phyloP scores from a whole-genome alignment of 2,888 invertebrate genomes.

The Elysia crispata region DNA sequence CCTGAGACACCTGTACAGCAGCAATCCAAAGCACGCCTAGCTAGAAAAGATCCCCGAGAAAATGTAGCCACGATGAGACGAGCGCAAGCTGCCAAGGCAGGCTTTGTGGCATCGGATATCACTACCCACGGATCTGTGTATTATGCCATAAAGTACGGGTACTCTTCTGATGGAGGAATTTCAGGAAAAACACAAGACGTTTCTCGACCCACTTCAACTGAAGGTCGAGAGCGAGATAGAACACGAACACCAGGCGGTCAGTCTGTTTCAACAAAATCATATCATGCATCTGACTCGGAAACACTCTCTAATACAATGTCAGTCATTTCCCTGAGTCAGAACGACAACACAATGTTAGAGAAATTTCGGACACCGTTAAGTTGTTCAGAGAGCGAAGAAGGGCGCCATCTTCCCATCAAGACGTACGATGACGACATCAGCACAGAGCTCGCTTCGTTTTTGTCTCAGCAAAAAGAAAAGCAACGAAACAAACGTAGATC shows the following conservation, averaged over 20 bases:
- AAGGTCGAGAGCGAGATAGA: background rate
- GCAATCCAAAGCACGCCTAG: background rate
- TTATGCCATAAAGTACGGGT: constrained; percentile 45
- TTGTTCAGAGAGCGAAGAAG: background rate
- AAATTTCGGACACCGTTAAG: too few relatives aligned
- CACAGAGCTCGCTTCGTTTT: background rate
- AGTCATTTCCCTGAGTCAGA: background rate
- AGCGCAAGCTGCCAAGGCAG: background rate
- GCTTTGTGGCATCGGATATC: background rate
- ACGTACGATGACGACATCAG: background rate
- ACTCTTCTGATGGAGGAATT: background rate
- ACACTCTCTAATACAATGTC: background rate
- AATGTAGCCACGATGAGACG: constrained; percentile 14
- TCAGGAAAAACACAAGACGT: background rate
- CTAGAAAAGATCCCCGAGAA: constrained; percentile 24
- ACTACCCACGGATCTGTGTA: constrained; percentile 37
- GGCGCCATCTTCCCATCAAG: background rate
- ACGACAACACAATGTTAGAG: too few relatives aligned
- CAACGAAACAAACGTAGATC: background rate
- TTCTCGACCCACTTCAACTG: background rate
- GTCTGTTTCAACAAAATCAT: too few relatives aligned
- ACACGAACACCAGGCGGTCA: background rate
- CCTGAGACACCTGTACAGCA: constrained; percentile 48
- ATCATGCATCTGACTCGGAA: too few relatives aligned
- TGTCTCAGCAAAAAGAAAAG: background rate